Evolutionary conservation across 2,797 vertebrate species (phyloP), one percentile per base, ranked within the genome.

Genomic region (Hypotaenidia okinawae): DNA sequence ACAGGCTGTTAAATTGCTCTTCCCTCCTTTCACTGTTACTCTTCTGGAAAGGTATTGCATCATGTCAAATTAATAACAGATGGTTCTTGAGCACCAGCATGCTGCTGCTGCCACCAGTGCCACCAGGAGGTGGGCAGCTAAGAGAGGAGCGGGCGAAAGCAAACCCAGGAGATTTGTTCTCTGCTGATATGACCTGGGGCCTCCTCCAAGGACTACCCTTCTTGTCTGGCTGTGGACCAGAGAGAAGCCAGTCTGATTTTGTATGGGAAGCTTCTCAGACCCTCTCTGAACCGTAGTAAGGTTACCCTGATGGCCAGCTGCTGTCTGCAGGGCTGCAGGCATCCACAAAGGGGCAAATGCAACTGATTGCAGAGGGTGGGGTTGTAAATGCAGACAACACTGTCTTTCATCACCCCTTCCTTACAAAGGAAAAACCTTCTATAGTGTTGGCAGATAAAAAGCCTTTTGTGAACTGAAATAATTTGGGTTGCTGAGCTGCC

Each of bases 291-390:
- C 18, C 4, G 1, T 0, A 1, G 25, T 12, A 6, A 66, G 28
- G 22, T 37, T 43, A n/a, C 15, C 16, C 1, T 12, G 54, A n/a
- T 9, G 39, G 30, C 13, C 51, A 76, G 30, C 27, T 67, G 41
- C 51, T 5, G 3, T 18, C 37, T 22, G 19, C 5, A 2, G 28
- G 37, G 24, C 59, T 69, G 18, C 41, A 58, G 51, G 47, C 13
- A 57, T 37, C 35, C 1, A 1, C 2, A 3, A 68, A 63, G 13
- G 25, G 35, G 25, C 23, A 28, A 49, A 39, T 0, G 0, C 24
- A 67, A 15, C 59, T 67, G 30, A 47, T 6, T 37, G 27, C 47
- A 72, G 64, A 47, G 8, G 30, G 16, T 55, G 27, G 14, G 9
- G 77, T 81, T 85, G 49, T 45, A 81, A 30, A 27, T 6, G 10